Evolutionary conservation across 2,797 vertebrate genomes (phyloP), one percentile per base, ranked within the genome.

Genomic region (Florisuga fusca): DNA sequence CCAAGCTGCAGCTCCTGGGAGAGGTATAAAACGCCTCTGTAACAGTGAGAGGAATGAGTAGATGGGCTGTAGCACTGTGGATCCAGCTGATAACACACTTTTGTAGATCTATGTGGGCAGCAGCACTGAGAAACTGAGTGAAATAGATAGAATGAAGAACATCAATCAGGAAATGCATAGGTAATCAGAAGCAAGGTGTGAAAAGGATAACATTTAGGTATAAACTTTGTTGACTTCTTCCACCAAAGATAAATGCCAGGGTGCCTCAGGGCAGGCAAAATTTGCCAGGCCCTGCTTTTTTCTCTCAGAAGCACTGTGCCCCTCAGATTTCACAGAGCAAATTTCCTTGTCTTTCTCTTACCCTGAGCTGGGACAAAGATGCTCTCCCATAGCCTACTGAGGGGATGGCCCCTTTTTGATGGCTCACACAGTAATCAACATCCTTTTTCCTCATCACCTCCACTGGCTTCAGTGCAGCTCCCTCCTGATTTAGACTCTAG

Each of bases 311-410:
- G 18, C 5, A 29, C 5, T 46, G 17, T 2, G 11, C 2, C 3
- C 2, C 21, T n/a, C 76, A 38, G 10, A 29, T 41, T 89, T 72
- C 59, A 72, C 9, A 64, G 1, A 29, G 4, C 10, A 31, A 13
- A 41, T 13, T 36, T 19, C 15, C 21, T 61, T 74, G 25, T 4
- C 18, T 79, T 87, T 66, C n/a, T 69, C 14, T 15, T 91, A 18
- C 10, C 8, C 43, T 0, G 1, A 58, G 3, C 2, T 55, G 36
- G 48, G 33, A 33, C 20, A 41, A 16, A 5, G 4, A 57, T 8
- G 21, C 7, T 25, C 17, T 68, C 36, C 25, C 23, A 31, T 23
- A 41, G 4, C 26, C 16, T 23, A 19, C 9, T 15, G 25, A 73
- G 10, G 5, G 22, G 6, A 64, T 13, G 4, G 5, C 3, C 13